These are phyloP conservation scores for Teleiodes luculella DNA, from an alignment of 2,888 invertebrate genomes.

Conservation along the genomic window DNA sequence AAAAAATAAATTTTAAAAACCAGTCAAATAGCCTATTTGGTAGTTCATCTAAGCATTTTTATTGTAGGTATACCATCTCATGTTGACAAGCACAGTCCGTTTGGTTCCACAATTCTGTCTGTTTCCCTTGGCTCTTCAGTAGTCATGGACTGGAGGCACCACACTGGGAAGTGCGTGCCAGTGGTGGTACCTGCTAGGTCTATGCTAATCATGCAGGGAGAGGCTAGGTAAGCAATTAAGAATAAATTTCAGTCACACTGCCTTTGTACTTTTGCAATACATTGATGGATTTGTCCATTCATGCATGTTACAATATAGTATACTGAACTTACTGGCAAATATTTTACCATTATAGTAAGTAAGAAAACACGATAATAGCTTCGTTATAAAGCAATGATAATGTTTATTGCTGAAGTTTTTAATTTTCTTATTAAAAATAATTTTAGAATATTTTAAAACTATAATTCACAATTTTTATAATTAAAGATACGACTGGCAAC, in stretches of 20 bases:
- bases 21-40: no score
- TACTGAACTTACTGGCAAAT: neutral
- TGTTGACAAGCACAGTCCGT: slow-evolving; percentile 96
- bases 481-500: slow-evolving; percentile 87
- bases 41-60: no score
- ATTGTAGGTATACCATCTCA: slow-evolving; percentile 93
- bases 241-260: no score
- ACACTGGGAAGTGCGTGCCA: slow-evolving; percentile 76
- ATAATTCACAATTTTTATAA: neutral
- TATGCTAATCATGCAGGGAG: slow-evolving; percentile 86
- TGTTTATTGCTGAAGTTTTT: no score
- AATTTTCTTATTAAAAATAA: no score
- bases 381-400: no score
- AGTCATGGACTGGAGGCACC: slow-evolving; percentile 92
- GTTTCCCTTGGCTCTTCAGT: slow-evolving; percentile 89
- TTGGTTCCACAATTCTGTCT: slow-evolving; percentile 92
- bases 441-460: neutral
- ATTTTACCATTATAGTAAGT: neutral
- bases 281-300: no score
- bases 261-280: no score
- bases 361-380: no score
- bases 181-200: slow-evolving; percentile 84
- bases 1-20: no score
- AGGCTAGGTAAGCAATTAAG: slow-evolving; percentile 82
- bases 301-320: no score